phyloP scores from a whole-genome alignment of 2,888 invertebrate genomes.

The Dexiosoma caninum region DNA sequence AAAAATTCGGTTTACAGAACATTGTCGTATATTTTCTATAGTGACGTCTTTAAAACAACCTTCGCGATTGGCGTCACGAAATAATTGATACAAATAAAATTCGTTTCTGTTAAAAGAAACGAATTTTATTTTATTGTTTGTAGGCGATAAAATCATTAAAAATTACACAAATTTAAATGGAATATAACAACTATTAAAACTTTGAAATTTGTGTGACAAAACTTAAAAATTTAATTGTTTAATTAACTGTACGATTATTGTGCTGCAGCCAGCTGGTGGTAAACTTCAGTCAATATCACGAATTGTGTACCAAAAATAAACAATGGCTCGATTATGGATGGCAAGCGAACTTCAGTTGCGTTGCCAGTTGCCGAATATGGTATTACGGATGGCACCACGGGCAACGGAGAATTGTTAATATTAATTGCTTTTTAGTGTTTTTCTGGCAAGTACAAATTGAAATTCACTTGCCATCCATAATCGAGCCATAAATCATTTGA shows the following conservation, averaged over 20 bases:
- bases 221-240: neutral
- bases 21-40: too few relatives aligned
- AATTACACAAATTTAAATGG: neutral
- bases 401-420: too few relatives aligned
- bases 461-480: too few relatives aligned
- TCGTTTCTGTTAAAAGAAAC: neutral
- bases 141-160: neutral
- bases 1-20: too few relatives aligned
- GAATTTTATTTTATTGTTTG: neutral
- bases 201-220: neutral
- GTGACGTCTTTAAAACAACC: constrained; percentile 58
- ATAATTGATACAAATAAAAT: constrained; percentile 42
- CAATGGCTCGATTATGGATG: too few relatives aligned
- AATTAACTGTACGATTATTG: neutral
- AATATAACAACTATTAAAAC: neutral
- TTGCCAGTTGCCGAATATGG: too few relatives aligned
- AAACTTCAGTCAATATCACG: neutral
- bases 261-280: neutral
- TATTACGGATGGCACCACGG: too few relatives aligned
- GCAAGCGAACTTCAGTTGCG: too few relatives aligned
- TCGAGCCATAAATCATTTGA: too few relatives aligned
- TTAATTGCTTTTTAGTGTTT: too few relatives aligned
- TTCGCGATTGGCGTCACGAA: constrained; percentile 55
- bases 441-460: too few relatives aligned
- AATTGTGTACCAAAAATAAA: neutral